Evolutionary conservation across 2,888 invertebrate species (phyloP).

Genomic region (Aricia artaxerxes): DNA sequence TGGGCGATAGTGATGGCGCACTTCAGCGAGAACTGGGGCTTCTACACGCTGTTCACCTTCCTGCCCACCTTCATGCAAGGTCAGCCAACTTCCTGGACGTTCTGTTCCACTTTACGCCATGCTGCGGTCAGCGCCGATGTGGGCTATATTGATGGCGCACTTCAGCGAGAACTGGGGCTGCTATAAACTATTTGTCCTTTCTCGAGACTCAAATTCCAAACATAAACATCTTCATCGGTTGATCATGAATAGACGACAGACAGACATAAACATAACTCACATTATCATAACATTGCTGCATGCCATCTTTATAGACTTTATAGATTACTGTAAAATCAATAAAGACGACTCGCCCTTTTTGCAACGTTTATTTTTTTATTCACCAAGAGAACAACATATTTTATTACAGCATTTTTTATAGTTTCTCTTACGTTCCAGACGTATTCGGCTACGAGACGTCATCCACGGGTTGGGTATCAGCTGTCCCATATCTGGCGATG

Average conservation of each 20-base stretch:
- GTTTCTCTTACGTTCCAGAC: slow-evolving; percentile 73
- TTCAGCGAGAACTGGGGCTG: slow-evolving; percentile 96
- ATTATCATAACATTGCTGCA: too few species aligned
- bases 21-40: slow-evolving; percentile 95
- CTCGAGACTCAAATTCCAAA: not conserved
- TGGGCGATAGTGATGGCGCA: slow-evolving; percentile 92
- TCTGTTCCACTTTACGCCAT: not conserved
- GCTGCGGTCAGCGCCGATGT: slow-evolving; percentile 85
- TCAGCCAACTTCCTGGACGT: slow-evolving; percentile 50
- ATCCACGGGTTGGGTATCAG: slow-evolving; percentile 90
- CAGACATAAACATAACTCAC: too few species aligned
- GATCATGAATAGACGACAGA: too few species aligned
- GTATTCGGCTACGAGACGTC: slow-evolving; percentile 86
- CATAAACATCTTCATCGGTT: too few species aligned
- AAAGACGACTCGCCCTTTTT: too few species aligned
- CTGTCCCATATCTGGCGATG: slow-evolving; percentile 94
- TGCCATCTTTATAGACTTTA: too few species aligned
- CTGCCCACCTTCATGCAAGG: slow-evolving; percentile 91
- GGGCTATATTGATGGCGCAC: slow-evolving; percentile 91
- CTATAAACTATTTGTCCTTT: slow-evolving; percentile 61
- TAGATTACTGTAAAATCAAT: too few species aligned
- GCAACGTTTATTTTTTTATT: too few species aligned
- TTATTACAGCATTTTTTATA: too few species aligned
- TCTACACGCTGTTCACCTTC: slow-evolving; percentile 91
- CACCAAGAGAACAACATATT: too few species aligned